These are phyloP conservation scores for Dryobates pubescens DNA, from an alignment of 2,797 vertebrate genomes.

Conservation along the genomic window DNA sequence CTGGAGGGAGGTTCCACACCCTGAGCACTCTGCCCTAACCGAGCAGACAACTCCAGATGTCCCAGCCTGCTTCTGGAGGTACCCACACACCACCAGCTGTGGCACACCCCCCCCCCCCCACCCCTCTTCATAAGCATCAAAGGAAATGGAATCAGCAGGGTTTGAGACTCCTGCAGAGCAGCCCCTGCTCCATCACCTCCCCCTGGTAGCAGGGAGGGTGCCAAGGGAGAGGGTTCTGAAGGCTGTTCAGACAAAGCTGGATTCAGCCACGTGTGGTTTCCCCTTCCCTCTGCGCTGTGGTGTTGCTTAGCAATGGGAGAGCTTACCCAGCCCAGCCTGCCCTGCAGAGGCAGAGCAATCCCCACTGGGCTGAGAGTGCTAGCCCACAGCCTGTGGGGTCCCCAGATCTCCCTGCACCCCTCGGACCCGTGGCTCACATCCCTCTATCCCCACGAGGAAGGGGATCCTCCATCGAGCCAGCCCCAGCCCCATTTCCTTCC, in stretches of 20 bases:
- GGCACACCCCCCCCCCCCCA: fast-evolving
- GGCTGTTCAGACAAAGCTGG: background rate
- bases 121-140: fast-evolving
- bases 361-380: background rate
- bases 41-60: fast-evolving
- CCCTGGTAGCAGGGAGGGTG: fast-evolving
- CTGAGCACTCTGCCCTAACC: background rate
- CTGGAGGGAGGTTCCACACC: fast-evolving
- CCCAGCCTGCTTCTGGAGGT: background rate
- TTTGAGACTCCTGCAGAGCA: background rate
- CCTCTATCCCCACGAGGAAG: background rate
- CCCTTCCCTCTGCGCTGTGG: fast-evolving
- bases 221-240: background rate
- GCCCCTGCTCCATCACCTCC: background rate
- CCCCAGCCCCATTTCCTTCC: background rate
- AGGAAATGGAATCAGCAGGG: fast-evolving
- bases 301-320: constrained; percentile 47
- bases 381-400: fast-evolving
- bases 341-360: background rate
- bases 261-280: fast-evolving
- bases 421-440: fast-evolving
- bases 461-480: fast-evolving
- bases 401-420: fast-evolving
- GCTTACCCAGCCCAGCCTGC: background rate
- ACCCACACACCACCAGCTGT: fast-evolving